These are phyloP conservation scores for Corythucha ciliata DNA, from an alignment of 2,888 invertebrate species.

Conservation along the genomic window DNA sequence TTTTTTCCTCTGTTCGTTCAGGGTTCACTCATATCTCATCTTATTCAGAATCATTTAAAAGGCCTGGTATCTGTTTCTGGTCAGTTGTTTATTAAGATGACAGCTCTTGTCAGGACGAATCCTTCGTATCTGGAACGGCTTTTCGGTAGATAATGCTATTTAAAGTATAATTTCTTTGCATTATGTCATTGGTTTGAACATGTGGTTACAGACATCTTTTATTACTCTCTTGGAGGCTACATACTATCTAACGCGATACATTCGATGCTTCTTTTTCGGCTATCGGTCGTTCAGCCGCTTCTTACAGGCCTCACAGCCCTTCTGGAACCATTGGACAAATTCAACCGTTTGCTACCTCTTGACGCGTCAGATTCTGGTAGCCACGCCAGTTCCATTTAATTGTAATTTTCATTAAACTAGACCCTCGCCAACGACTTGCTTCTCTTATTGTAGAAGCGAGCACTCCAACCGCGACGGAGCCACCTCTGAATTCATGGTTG, in stretches of 20 bases:
- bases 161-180: not conserved
- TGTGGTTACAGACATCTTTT: constrained; percentile 43
- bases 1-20: constrained; percentile 16
- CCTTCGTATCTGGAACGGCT: constrained; percentile 42
- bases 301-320: constrained; percentile 42
- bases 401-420: constrained; percentile 30
- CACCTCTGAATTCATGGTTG: constrained; percentile 45
- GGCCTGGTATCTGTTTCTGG: constrained; percentile 35
- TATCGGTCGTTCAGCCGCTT: constrained; percentile 41
- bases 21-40: constrained; percentile 19
- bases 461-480: constrained; percentile 45
- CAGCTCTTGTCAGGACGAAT: constrained; percentile 40
- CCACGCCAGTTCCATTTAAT: constrained; percentile 8
- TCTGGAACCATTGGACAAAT: constrained; percentile 42
- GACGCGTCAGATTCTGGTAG: constrained; percentile 41
- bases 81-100: constrained; percentile 40
- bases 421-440: constrained; percentile 11
- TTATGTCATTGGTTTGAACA: not conserved
- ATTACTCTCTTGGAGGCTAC: constrained; percentile 49
- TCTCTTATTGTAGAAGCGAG: constrained; percentile 41
- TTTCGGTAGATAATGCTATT: constrained; percentile 40
- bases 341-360: constrained; percentile 42
- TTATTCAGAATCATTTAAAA: constrained; percentile 41
- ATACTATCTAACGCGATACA: constrained; percentile 50
- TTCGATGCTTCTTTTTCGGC: constrained; percentile 48